Conservation (phyloP, 2,888 invertebrate genomes). For the Lacanobia wlatinum region DNA sequence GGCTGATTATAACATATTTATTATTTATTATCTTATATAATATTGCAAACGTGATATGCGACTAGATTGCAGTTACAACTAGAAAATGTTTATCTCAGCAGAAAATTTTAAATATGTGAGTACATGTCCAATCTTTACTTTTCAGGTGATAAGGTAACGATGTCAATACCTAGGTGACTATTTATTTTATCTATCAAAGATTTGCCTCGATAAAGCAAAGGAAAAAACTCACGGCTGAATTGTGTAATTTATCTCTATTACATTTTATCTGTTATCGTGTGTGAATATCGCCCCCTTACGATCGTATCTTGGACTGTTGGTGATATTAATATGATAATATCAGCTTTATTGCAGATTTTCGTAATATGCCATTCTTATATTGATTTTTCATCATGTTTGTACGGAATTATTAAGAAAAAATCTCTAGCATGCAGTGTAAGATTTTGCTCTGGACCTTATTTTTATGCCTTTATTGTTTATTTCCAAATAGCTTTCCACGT, state of each 20-base stretch:
- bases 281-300: background rate
- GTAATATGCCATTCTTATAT: background rate
- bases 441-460: no score
- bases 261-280: slow-evolving; percentile 24
- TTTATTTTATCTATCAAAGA: slow-evolving; percentile 28
- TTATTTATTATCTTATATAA: background rate
- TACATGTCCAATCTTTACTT: slow-evolving; percentile 26
- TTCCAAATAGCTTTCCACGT: no score
- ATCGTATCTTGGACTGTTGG: background rate
- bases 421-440: no score
- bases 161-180: background rate
- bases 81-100: slow-evolving; percentile 12
- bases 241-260: slow-evolving; percentile 6
- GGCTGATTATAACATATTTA: background rate
- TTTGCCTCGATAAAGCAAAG: slow-evolving; percentile 14
- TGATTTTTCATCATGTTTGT: background rate
- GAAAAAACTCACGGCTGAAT: background rate
- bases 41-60: slow-evolving; percentile 18
- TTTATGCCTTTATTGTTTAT: no score
- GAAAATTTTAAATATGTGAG: slow-evolving; percentile 16
- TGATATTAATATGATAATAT: background rate
- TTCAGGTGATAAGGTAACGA: slow-evolving; percentile 21
- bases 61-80: background rate
- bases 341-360: background rate
- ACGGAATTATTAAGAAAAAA: no score